Percentiles rank a stretch among this genome's conserved stretches.
Evolutionary conservation across 2,888 invertebrate genomes (phyloP).

Genomic region (Nomada ferruginata): DNA sequence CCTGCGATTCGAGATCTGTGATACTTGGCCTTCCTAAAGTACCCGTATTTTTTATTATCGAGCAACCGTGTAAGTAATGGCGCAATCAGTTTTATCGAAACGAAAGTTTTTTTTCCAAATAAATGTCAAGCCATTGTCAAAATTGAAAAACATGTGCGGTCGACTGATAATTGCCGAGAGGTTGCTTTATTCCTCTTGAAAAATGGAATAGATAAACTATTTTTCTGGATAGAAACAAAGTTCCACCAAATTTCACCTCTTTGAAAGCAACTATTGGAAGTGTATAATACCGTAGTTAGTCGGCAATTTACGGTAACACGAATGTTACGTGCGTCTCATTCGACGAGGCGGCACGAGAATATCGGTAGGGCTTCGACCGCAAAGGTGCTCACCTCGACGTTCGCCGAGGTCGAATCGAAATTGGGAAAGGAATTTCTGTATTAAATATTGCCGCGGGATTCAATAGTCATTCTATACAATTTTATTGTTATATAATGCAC

Average conservation of each 20-base stretch:
- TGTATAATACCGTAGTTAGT: constrained; percentile 52
- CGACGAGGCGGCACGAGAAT: constrained; percentile 58
- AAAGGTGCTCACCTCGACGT: constrained; percentile 3
- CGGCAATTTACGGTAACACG: constrained; percentile 61
- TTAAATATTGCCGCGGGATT: neutral
- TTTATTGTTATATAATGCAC: no score
- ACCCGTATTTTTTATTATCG: no score
- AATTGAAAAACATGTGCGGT: no score
- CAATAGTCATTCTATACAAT: no score
- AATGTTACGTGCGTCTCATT: constrained; percentile 68
- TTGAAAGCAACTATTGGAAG: constrained; percentile 57
- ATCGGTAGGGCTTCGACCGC: constrained; percentile 41
- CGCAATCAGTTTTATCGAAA: no score
- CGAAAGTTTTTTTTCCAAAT: no score
- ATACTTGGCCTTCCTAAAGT: no score
- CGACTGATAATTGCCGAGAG: no score
- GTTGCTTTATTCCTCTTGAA: neutral
- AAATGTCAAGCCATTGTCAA: no score
- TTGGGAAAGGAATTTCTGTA: neutral
- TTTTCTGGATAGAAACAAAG: neutral
- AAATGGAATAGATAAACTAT: neutral
- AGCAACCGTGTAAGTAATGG: no score
- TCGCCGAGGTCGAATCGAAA: neutral
- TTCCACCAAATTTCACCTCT: constrained; percentile 20
- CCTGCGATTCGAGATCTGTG: neutral